Base-by-base conservation (phyloP, 1,140 invertebrate genomes). In the Temnothorax nylanderi region DNA sequence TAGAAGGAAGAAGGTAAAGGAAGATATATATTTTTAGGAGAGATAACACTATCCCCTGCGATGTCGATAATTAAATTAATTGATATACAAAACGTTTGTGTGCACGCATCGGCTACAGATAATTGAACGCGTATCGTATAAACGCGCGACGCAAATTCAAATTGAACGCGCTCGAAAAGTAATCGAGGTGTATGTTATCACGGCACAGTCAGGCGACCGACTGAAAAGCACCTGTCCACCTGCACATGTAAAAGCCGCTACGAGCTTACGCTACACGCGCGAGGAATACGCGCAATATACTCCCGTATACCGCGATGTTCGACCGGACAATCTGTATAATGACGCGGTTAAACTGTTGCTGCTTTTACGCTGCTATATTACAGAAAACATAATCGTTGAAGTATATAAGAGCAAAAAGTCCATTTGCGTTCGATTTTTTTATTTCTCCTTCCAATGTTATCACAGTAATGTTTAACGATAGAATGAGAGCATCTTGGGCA, bases 211-310 rank as follows among this genome's bases (percentile, higher is more conserved):
- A 60, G 58, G 51, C 60, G 78, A 37, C 60, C 71, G 71, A 87
- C 86, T 87, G 86, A 84, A 65, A 49, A 51, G 26, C 76, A 86
- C 77, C 85, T 87, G 85, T 69, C 62, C 49, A 77, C 51, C 64
- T 72, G 60, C 47, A 51, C 44, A 72, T 37, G 21, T 60, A 58
- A 75, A 85, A 26, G 81, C 47, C 32, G 6, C 64, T 16, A 34
- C 13, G 64, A 44, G n/a, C 26, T 41, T 65, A 62, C 26, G 47
- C 47, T 47, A 13, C 21, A 72, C 34, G 32, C 26, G 44, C 26
- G 8, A 26, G 18, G 54, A 49, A 18, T 32, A 60, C 21, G 18
- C 37, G 37, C 21, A 26, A 5, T 74, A 74, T 74, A 54, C 32
- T 64, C 32, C 37, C 11, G 32, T 26, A 32, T 41, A 34, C 13